A percentile compares a stretch with the other conserved stretches of the same genome.
Evolutionary conservation across 1,140 invertebrate species (phyloP).

Genomic region (Drosophila triauraria): DNA sequence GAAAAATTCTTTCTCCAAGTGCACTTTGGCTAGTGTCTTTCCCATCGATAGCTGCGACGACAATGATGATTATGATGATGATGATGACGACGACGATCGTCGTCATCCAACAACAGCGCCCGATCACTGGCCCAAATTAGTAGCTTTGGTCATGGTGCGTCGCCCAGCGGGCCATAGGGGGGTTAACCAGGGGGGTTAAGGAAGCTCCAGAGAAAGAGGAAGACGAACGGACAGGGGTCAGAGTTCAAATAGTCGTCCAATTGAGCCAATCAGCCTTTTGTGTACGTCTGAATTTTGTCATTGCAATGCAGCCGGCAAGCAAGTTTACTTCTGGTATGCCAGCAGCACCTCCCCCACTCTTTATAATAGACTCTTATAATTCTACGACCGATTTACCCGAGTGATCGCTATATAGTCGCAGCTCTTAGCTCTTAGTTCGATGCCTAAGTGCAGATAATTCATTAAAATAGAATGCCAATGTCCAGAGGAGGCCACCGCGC

Average conservation of each 20-base stretch:
- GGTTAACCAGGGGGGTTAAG: conserved; percentile 13
- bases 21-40: conserved; percentile 27
- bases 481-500: conserved; percentile 50
- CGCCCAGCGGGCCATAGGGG: conserved; percentile 41
- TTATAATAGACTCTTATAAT: not conserved
- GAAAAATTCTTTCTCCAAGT: conserved; percentile 3
- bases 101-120: conserved; percentile 20
- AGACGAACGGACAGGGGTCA: conserved; percentile 63
- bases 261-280: conserved; percentile 79
- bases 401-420: conserved; percentile 38
- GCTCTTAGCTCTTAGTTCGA: conserved; percentile 62
- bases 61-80: conserved; percentile 17
- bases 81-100: conserved; percentile 40
- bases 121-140: conserved; percentile 75
- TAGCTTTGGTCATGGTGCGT: conserved; percentile 71
- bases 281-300: conserved; percentile 42
- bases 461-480: conserved; percentile 77
- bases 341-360: conserved; percentile 12
- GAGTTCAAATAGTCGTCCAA: conserved; percentile 84
- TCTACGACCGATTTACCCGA: not conserved
- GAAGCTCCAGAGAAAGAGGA: conserved; percentile 11
- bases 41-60: conserved; percentile 33
- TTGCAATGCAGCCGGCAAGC: conserved; percentile 41
- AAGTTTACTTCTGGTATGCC: conserved; percentile 7
- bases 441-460: conserved; percentile 78